These are phyloP conservation scores for Eupithecia subfuscata DNA, from an alignment of 2,888 invertebrate species.

Conservation along the genomic window DNA sequence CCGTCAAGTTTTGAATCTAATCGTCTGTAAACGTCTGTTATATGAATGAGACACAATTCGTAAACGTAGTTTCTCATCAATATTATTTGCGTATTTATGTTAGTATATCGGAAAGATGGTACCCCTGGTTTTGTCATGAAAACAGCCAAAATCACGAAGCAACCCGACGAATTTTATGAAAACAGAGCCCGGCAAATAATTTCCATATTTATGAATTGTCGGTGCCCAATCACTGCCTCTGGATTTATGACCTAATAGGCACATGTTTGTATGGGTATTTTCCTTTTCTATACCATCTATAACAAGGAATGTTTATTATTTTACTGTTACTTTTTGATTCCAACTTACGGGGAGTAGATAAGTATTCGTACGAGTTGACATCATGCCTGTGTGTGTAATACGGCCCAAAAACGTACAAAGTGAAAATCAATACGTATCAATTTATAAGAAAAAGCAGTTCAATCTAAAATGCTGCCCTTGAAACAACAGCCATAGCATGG, in stretches of 20 bases:
- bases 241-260: slow-evolving; percentile 34
- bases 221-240: slow-evolving; percentile 38
- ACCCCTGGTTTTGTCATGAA: background rate
- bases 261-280: slow-evolving; percentile 27
- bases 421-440: slow-evolving; percentile 7
- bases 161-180: slow-evolving; percentile 11
- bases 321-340: slow-evolving; percentile 6
- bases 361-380: background rate
- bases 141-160: background rate
- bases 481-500: slow-evolving; percentile 33
- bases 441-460: slow-evolving; percentile 13
- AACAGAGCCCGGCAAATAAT: slow-evolving; percentile 34
- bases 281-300: slow-evolving; percentile 29
- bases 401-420: background rate
- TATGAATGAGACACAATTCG: too few relatives aligned
- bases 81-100: background rate
- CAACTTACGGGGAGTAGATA: background rate
- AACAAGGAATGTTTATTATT: slow-evolving; percentile 17
- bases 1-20: too few relatives aligned
- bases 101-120: background rate
- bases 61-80: background rate
- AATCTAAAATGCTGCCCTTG: slow-evolving; percentile 32
- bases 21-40: too few relatives aligned
- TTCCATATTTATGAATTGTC: slow-evolving; percentile 44
- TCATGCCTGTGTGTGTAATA: background rate